These are phyloP conservation scores for Plagiodera versicolora DNA, from an alignment of 2,888 invertebrate genomes.

Conservation along the genomic window DNA sequence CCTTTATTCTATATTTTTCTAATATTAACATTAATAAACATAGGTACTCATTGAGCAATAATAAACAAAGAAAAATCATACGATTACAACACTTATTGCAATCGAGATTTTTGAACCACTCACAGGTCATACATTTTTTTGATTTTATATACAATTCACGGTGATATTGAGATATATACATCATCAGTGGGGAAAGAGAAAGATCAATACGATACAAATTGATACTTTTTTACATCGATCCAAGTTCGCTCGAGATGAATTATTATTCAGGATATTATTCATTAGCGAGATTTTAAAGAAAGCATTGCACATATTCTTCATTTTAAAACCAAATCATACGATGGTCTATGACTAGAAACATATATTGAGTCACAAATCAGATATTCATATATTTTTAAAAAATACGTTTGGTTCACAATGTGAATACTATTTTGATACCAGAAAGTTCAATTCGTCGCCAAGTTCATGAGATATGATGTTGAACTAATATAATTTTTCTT, in stretches of 20 bases:
- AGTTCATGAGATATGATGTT: too few species aligned
- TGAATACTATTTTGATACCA: too few species aligned
- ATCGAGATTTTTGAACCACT: constrained; percentile 37
- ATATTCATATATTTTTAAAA: too few species aligned
- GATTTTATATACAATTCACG: constrained; percentile 30
- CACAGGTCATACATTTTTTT: constrained; percentile 34
- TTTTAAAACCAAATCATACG: too few species aligned
- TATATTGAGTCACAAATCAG: too few species aligned
- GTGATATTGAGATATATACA: constrained; percentile 8
- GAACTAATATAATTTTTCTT: too few species aligned
- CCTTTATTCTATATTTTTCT: constrained; percentile 48
- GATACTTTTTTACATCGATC: constrained; percentile 14
- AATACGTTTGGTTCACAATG: too few species aligned
- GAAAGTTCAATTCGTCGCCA: too few species aligned
- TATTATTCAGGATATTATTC: neutral
- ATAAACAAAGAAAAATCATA: constrained; percentile 29
- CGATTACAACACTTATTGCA: constrained; percentile 40
- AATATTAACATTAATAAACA: constrained; percentile 49
- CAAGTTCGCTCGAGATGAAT: neutral
- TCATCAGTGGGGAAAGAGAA: constrained; percentile 5
- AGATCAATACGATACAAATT: neutral
- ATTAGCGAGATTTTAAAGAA: too few species aligned
- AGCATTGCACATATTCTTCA: too few species aligned
- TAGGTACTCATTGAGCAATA: constrained; percentile 44
- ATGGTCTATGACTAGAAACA: too few species aligned